Conservation (phyloP, 2,113 vertebrate species). For the Melierax canorus region DNA sequence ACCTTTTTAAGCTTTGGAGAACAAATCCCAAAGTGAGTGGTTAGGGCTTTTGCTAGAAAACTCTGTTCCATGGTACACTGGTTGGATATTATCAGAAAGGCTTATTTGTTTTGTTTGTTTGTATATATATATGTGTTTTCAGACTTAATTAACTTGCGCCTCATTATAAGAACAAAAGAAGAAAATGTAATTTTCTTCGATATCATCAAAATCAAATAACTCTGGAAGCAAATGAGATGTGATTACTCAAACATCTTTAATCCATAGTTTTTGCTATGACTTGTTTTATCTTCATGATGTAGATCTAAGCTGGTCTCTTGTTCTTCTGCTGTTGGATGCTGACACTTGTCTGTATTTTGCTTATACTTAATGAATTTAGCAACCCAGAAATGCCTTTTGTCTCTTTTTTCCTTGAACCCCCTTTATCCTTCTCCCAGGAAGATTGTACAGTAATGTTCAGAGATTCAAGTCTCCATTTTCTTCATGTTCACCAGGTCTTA, state of each 20-base stretch:
- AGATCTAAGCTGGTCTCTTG: background rate
- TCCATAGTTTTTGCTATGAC: background rate
- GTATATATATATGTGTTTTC: background rate
- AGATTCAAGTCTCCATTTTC: background rate
- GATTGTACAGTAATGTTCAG: background rate
- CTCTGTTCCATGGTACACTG: background rate
- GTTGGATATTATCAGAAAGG: background rate
- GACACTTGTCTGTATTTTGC: background rate
- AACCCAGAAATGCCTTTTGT: background rate
- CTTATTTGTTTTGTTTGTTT: background rate
- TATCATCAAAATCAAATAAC: background rate
- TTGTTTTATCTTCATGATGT: background rate
- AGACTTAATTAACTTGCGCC: background rate
- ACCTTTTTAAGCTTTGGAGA: background rate
- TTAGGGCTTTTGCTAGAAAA: background rate
- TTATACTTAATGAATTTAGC: background rate
- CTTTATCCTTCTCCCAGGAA: background rate
- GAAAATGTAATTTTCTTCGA: background rate
- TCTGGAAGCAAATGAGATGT: background rate
- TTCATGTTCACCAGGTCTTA: background rate
- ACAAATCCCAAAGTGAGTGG: background rate
- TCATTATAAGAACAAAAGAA: slow-evolving; percentile 1
- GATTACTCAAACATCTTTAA: background rate
- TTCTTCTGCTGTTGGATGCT: background rate
- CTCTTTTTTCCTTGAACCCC: background rate